A percentile compares a stretch with the other conserved stretches of the same genome.
Conservation (phyloP, 2,113 vertebrate genomes). For the Scophthalmus maximus region DNA sequence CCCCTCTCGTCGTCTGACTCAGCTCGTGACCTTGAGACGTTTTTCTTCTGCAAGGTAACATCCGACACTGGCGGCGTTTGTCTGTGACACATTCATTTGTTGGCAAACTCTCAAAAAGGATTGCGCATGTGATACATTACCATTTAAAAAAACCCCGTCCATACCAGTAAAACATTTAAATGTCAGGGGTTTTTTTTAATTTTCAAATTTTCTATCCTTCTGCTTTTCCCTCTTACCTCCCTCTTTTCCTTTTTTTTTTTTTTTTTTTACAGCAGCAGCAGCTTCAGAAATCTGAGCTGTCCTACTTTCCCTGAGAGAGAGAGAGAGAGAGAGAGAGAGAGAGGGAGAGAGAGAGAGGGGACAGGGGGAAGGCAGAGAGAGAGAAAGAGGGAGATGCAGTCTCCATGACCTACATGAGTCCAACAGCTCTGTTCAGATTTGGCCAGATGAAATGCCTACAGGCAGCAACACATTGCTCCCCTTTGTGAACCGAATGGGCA, state of each 20-base stretch:
- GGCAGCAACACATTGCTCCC: slow-evolving; percentile 69
- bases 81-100: not conserved
- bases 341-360: slow-evolving; percentile 24
- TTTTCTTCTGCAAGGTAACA: no score
- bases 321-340: slow-evolving; percentile 20
- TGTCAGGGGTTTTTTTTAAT: not conserved
- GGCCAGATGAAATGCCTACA: slow-evolving; percentile 67
- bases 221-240: slow-evolving; percentile 2
- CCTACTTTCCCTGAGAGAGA: slow-evolving; percentile 82
- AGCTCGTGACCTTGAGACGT: no score
- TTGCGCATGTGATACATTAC: not conserved
- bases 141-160: not conserved
- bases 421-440: slow-evolving; percentile 71
- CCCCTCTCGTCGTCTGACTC: no score
- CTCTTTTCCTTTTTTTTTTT: slow-evolving; percentile 36
- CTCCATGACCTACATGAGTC: slow-evolving; percentile 86
- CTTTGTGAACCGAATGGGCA: slow-evolving; percentile 43
- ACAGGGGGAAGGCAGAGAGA: slow-evolving; percentile 21
- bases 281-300: slow-evolving; percentile 82
- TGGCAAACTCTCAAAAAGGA: not conserved
- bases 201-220: not conserved
- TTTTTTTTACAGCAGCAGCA: slow-evolving; percentile 58
- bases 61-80: not conserved
- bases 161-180: not conserved
- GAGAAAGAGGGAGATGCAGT: slow-evolving; percentile 62